Conservation (phyloP, 1,140 invertebrate genomes). For the Monomorium pharaonis region DNA sequence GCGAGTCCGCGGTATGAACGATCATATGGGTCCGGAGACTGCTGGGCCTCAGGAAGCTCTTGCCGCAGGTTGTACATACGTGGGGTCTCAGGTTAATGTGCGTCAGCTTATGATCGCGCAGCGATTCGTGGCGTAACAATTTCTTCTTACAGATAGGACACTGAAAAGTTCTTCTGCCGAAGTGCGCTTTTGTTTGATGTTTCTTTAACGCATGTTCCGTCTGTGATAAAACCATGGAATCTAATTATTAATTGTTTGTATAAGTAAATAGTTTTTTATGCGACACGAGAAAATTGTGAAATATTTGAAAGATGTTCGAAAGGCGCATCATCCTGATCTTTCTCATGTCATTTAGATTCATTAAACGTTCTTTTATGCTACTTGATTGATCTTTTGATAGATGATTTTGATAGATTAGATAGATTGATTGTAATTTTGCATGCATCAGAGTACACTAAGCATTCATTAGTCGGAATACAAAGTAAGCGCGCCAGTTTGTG, state of each 20-base stretch:
- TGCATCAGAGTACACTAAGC: background rate
- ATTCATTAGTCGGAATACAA: constrained; percentile 28
- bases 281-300: background rate
- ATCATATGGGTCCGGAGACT: constrained; percentile 63
- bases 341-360: background rate
- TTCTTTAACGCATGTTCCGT: background rate
- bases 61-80: constrained; percentile 61
- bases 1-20: constrained; percentile 66
- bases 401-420: constrained; percentile 14
- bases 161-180: constrained; percentile 37
- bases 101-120: constrained; percentile 59
- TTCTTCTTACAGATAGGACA: constrained; percentile 63
- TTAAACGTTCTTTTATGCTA: background rate
- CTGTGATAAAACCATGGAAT: constrained; percentile 36
- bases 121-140: constrained; percentile 37
- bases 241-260: background rate
- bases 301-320: background rate
- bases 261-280: background rate
- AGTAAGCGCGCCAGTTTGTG: constrained; percentile 27
- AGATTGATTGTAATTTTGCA: constrained; percentile 9
- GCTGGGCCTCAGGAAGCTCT: constrained; percentile 53
- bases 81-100: constrained; percentile 56
- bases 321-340: background rate
- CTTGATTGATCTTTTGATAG: constrained; percentile 5
- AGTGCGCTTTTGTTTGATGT: constrained; percentile 20